Evolutionary conservation across 2,888 invertebrate genomes (phyloP).

Genomic region (Philhelius pedissequus): DNA sequence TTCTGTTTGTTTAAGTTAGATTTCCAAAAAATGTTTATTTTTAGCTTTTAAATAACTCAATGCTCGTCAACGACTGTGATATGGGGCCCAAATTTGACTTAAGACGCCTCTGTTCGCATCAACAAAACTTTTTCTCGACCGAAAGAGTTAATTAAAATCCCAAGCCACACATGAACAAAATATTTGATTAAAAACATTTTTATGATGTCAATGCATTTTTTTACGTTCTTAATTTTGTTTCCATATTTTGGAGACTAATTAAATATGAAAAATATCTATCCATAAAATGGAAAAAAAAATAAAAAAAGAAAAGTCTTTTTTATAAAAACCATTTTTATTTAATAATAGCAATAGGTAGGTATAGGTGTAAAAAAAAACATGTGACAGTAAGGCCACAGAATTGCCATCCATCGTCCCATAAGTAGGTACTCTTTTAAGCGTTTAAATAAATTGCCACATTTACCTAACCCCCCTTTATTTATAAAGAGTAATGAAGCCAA

Average conservation of each 20-base stretch:
- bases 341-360: background rate
- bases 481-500: background rate
- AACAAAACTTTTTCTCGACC: background rate
- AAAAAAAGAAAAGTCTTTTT: background rate
- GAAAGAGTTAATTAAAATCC: conserved; percentile 33
- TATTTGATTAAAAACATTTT: conserved; percentile 3
- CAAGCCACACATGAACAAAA: conserved; percentile 7
- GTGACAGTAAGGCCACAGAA: conserved; percentile 10
- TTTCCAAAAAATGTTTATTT: too few species aligned
- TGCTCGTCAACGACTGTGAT: background rate
- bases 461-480: conserved; percentile 9
- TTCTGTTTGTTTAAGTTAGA: too few species aligned
- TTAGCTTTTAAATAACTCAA: too few species aligned
- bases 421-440: conserved; percentile 60
- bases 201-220: background rate
- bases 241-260: conserved; percentile 27
- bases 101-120: background rate
- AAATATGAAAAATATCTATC: conserved; percentile 49
- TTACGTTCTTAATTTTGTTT: background rate
- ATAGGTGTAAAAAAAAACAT: background rate
- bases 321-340: background rate
- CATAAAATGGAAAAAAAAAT: background rate
- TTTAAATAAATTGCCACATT: conserved; percentile 55
- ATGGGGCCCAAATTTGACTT: background rate
- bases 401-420: conserved; percentile 32